Percentiles rank a stretch among this genome's conserved stretches.
These are phyloP conservation scores for Thumatha senex DNA, from an alignment of 2,888 invertebrate species.

Conservation along the genomic window DNA sequence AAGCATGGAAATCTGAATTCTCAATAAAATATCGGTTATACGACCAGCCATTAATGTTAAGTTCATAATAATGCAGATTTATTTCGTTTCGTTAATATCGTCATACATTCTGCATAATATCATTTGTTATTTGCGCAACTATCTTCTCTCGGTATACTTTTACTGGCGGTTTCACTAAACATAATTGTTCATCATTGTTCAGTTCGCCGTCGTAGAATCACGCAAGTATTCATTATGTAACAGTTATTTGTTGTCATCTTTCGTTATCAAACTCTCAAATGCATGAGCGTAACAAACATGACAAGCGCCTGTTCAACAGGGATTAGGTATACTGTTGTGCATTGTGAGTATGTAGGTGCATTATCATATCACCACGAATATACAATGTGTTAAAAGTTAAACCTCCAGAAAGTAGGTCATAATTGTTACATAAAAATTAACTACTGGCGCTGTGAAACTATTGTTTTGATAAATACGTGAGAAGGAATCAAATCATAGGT, in stretches of 20 bases:
- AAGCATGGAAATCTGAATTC: too few species aligned
- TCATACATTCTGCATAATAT: constrained; percentile 22
- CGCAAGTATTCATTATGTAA: constrained; percentile 50
- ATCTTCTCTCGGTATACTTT: constrained; percentile 64
- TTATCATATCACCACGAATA: too few species aligned
- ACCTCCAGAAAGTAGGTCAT: constrained; percentile 49
- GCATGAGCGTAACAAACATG: constrained; percentile 22
- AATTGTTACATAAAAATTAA: constrained; percentile 43
- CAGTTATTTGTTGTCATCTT: constrained; percentile 42
- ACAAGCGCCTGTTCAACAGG: constrained; percentile 31
- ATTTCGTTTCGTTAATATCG: constrained; percentile 6
- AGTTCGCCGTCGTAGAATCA: constrained; percentile 50
- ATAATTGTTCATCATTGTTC: constrained; percentile 53
- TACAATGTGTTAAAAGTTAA: constrained; percentile 37
- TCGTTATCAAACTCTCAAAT: constrained; percentile 39
- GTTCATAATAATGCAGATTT: background rate
- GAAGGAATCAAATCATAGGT: constrained; percentile 20
- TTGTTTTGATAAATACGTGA: constrained; percentile 32
- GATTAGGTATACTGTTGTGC: constrained; percentile 18
- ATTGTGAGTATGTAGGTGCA: too few species aligned
- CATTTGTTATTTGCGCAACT: constrained; percentile 43
- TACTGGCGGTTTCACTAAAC: constrained; percentile 59
- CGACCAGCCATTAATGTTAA: background rate
- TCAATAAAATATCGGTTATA: too few species aligned
- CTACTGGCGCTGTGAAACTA: constrained; percentile 26